Evolutionary conservation across 2,113 vertebrate species (phyloP).

Genomic region (Oxygymnocypris stewartii): DNA sequence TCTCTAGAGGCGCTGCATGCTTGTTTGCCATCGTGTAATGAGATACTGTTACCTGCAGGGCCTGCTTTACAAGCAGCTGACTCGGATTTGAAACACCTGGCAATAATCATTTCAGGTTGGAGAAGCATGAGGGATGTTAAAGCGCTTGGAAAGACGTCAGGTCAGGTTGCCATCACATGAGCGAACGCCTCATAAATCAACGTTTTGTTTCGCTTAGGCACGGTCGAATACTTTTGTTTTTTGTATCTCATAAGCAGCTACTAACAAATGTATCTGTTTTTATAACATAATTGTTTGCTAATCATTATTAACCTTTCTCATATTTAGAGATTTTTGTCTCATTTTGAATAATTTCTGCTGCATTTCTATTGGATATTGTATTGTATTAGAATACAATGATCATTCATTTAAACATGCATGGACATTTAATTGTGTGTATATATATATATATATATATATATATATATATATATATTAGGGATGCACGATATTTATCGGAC

Average conservation of each 20-base stretch:
- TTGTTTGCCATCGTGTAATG: neutral
- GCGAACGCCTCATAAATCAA: neutral
- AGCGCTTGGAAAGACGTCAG: neutral
- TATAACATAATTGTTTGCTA: neutral
- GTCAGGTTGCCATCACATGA: neutral
- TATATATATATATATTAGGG: too few species aligned
- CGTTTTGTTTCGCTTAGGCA: neutral
- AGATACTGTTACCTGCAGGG: constrained; percentile 12
- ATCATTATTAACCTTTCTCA: neutral
- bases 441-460: too few species aligned
- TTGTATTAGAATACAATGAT: neutral
- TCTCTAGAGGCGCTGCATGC: neutral
- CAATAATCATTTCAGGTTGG: neutral
- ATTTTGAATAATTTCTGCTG: neutral
- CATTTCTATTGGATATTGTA: neutral
- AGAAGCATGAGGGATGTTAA: constrained; percentile 7
- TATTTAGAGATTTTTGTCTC: neutral
- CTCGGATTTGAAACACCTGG: neutral
- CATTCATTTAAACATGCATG: too few species aligned
- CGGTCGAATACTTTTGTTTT: neutral
- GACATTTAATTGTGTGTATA: too few species aligned
- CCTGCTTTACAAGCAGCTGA: constrained; percentile 21
- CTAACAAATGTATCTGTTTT: neutral
- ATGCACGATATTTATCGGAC: too few species aligned
- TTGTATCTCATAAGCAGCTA: neutral